Evolutionary conservation across 2,113 vertebrate genomes (phyloP), one percentile per base, ranked within the genome.

Genomic region (Takifugu flavidus): DNA sequence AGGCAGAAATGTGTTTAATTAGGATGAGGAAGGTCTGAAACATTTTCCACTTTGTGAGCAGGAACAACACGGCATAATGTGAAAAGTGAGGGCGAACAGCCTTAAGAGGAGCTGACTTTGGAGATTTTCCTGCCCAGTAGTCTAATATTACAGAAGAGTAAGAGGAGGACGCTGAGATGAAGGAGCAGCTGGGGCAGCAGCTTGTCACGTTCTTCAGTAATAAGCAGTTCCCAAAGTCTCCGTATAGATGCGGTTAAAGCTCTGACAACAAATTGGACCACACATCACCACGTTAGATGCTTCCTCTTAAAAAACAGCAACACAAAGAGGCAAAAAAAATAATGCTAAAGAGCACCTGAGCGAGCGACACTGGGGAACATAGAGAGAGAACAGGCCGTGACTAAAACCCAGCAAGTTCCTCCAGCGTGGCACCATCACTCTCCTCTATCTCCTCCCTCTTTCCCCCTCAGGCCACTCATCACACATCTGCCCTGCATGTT

Each of bases 81-180:
- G 50, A 76, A 71, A 70, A 70, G 49, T 63, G 13, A 67, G 47
- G 59, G 72, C 65, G 67, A 67, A 61, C 65, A 69, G 70, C 67
- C 47, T 72, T 26, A 13, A 74, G 75, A 84, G 77, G 72, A 85
- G 85, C 74, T 86, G 84, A 88, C 84, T 75, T 74, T 46, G 69
- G 77, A 73, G 72, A 74, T 80, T 82, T 83, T 79, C 72, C 75
- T 49, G 68, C 59, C 59, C 75, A 74, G 54, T 67, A 67, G 75
- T 74, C 58, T 78, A 77, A 80, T 74, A 29, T 84, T 81, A 75
- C 79, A 45, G 39, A 63, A 31, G 56, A 64, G 56, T 56, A 31
- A 14, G 51, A 49, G 31, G 57, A 49, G 59, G 43, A 46, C 20
- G 53, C 46, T 39, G 50, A 1, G 8, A 49, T 56, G 70, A 65